These are phyloP conservation scores for Papilio demoleus DNA, from an alignment of 2,888 invertebrate species.

Conservation along the genomic window DNA sequence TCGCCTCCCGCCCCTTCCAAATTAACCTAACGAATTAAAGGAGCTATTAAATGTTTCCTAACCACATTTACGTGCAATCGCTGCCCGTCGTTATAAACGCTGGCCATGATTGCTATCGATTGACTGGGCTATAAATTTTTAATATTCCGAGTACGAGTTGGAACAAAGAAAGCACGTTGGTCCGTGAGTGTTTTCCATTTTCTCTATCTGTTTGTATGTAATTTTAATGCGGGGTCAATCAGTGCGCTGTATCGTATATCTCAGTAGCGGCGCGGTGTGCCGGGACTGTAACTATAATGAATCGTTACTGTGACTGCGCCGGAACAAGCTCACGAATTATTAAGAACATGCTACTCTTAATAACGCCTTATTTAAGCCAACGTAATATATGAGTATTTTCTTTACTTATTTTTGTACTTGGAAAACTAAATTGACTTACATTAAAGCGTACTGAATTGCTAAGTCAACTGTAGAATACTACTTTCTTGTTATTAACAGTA, in stretches of 20 bases:
- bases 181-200: slow-evolving; percentile 67
- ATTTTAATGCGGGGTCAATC: slow-evolving; percentile 84
- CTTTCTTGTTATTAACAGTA: too few relatives aligned
- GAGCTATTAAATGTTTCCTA: slow-evolving; percentile 68
- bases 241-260: slow-evolving; percentile 81
- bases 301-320: slow-evolving; percentile 76
- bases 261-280: slow-evolving; percentile 69
- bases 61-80: slow-evolving; percentile 66
- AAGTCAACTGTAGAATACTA: too few relatives aligned
- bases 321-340: slow-evolving; percentile 84
- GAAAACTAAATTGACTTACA: background rate
- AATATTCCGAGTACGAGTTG: slow-evolving; percentile 71
- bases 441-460: background rate
- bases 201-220: slow-evolving; percentile 77
- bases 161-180: slow-evolving; percentile 72
- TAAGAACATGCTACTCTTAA: slow-evolving; percentile 67
- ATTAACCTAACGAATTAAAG: slow-evolving; percentile 82
- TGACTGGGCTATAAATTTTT: slow-evolving; percentile 71
- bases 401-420: background rate
- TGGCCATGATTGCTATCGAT: slow-evolving; percentile 69
- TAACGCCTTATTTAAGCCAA: slow-evolving; percentile 4
- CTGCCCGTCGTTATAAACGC: slow-evolving; percentile 68
- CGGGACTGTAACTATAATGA: slow-evolving; percentile 81
- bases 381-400: background rate
- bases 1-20: slow-evolving; percentile 66